Evolutionary conservation across 2,113 vertebrate genomes (phyloP), one percentile per base, ranked within the genome.

Genomic region (Nansenia antarctica): DNA sequence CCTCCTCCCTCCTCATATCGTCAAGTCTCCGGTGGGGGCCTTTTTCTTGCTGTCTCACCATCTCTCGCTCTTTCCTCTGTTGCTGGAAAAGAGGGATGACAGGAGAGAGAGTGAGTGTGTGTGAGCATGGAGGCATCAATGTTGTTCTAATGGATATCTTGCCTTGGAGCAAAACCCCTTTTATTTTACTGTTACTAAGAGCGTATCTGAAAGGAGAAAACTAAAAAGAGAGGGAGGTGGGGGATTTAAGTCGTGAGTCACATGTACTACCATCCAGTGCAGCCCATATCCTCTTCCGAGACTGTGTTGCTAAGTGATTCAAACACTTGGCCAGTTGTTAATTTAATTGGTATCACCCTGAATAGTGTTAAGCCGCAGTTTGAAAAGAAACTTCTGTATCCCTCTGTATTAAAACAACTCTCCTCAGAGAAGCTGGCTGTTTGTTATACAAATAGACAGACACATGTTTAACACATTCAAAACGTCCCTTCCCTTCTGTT

Each of bases 41-140:
- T 80, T 96, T 96, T 77, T 96, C 95, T 82, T 96, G 95, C 86
- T 95, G 94, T 86, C 95, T 94, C 82, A 93, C 90, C 86, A 96
- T 94, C 74, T 96, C 95, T 27, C 94, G 90, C 82, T 96, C 95
- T 26, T 95, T 93, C 62, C 94, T 92, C 85, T 97, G 96, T 93
- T 97, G 96, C 95, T 97, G 90, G 81, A 79, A 65, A 24, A 61
- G 30, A 79, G 65, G 62, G 66, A 70, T 58, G 82, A 85, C 72
- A 87, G 63, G 71, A 66, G 73, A 72, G 47, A 80, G 75, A 79
- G n/a, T 18, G 45, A 35, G 22, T n/a, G 66, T 74, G n/a, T 70
- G 84, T 86, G 62, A 88, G 78, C 67, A 77, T 0, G 67, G 65
- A 71, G 69, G 30, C 55, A 24, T 29, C 29, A 32, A 65, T 60